Evolutionary conservation across 2,113 vertebrate genomes (phyloP).

Genomic region (Tursiops truncatus): DNA sequence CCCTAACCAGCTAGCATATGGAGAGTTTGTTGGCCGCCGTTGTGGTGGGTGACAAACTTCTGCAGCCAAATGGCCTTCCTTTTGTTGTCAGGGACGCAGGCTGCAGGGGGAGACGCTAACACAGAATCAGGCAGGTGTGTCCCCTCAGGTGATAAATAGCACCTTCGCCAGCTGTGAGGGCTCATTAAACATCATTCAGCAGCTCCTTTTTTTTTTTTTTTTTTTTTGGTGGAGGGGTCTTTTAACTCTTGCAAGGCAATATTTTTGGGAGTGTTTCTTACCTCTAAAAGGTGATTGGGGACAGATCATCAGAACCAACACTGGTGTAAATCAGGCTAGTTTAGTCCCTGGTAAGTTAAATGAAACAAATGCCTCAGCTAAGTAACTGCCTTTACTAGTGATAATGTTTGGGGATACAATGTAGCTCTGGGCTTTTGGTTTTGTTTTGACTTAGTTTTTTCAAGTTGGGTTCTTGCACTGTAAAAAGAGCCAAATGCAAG

Average conservation of each 20-base stretch:
- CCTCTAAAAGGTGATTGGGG: not conserved
- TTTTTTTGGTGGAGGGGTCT: not conserved
- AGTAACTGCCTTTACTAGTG: not conserved
- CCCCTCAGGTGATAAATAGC: not conserved
- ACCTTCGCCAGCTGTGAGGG: not conserved
- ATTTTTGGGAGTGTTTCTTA: not conserved
- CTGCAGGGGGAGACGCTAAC: not conserved
- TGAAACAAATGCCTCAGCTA: not conserved
- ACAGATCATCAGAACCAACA: not conserved
- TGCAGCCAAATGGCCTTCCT: not conserved
- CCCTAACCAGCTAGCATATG: not conserved
- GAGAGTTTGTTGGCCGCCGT: not conserved
- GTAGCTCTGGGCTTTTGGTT: not conserved
- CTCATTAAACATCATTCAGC: not conserved
- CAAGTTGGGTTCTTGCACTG: not conserved
- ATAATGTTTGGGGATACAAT: not conserved
- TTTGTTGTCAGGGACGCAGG: not conserved
- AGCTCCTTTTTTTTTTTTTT: accelerated
- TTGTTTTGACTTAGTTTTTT: not conserved
- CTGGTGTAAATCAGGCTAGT: not conserved
- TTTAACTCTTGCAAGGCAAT: not conserved
- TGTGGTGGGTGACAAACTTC: not conserved
- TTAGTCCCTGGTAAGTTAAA: not conserved
- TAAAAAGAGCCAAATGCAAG: not conserved
- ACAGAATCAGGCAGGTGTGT: not conserved